Conservation (phyloP, 1,140 invertebrate genomes). For the Leptinotarsa lineolata region DNA sequence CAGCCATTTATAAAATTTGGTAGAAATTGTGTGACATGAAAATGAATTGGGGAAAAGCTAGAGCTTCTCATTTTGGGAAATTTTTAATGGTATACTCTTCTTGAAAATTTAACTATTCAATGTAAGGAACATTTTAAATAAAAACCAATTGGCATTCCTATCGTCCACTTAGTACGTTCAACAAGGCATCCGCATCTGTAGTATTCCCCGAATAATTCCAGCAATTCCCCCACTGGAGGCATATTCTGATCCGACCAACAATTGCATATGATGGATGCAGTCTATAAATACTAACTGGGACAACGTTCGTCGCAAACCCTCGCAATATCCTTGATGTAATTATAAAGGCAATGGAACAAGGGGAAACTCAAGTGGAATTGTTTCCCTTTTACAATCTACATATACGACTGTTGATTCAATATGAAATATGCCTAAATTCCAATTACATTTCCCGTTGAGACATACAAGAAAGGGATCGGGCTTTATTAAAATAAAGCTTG, state of each 20-base stretch:
- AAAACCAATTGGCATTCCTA: neutral
- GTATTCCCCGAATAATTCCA: constrained; percentile 32
- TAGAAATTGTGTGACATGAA: too few species aligned
- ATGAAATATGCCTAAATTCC: constrained; percentile 19
- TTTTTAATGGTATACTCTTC: too few species aligned
- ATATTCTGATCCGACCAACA: constrained; percentile 29
- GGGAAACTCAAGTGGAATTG: constrained; percentile 43
- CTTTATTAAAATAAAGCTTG: constrained; percentile 32
- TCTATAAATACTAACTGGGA: constrained; percentile 47
- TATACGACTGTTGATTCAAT: constrained; percentile 29
- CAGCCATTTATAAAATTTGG: too few species aligned
- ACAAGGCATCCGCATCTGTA: constrained; percentile 23
- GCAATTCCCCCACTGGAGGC: constrained; percentile 23
- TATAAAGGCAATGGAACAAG: constrained; percentile 50
- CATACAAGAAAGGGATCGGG: constrained; percentile 30
- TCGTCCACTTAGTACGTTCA: neutral
- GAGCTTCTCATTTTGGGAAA: too few species aligned
- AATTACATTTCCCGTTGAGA: constrained; percentile 25
- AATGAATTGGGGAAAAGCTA: too few species aligned
- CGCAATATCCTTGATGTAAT: constrained; percentile 42
- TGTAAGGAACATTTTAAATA: neutral
- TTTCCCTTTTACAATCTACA: constrained; percentile 28
- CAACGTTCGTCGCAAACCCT: constrained; percentile 37
- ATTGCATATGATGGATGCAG: constrained; percentile 46
- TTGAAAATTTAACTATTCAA: too few species aligned